Evolutionary conservation across 2,113 vertebrate genomes (phyloP).

Genomic region (Brachyhypopomus occidentalis): DNA sequence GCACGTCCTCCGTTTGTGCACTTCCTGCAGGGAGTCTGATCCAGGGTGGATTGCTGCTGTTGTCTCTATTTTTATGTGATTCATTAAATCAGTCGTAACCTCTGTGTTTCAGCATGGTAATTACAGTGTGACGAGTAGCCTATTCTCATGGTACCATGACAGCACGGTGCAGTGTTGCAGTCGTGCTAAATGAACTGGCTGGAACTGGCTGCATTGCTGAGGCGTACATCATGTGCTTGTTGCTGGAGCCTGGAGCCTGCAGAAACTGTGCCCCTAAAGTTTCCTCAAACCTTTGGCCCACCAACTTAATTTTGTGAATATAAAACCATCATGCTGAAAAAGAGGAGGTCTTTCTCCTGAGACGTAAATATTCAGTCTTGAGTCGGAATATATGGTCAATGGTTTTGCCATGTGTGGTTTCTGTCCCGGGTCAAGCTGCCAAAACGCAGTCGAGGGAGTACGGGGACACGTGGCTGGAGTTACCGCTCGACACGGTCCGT

Average conservation of each 20-base stretch:
- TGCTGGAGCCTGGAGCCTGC: not conserved
- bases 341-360: conserved; percentile 1
- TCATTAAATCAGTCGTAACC: not conserved
- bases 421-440: conserved; percentile 6
- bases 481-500: conserved; percentile 19
- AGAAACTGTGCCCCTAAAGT: not conserved
- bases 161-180: not conserved
- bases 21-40: too few relatives aligned
- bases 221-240: not conserved
- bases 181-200: not conserved
- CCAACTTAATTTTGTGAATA: not conserved
- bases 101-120: not conserved
- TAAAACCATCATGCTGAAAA: conserved; percentile 8
- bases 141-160: not conserved
- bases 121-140: not conserved
- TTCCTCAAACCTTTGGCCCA: not conserved
- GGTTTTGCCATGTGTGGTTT: conserved; percentile 44
- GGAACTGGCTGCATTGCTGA: not conserved
- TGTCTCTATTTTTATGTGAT: not conserved
- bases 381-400: conserved; percentile 28
- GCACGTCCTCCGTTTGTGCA: not conserved
- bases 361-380: conserved; percentile 30
- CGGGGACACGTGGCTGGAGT: conserved; percentile 40
- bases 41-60: too few relatives aligned
- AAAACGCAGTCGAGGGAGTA: not conserved